Evolutionary conservation across 1,140 invertebrate genomes (phyloP).

Genomic region (Oscheius sp.): DNA sequence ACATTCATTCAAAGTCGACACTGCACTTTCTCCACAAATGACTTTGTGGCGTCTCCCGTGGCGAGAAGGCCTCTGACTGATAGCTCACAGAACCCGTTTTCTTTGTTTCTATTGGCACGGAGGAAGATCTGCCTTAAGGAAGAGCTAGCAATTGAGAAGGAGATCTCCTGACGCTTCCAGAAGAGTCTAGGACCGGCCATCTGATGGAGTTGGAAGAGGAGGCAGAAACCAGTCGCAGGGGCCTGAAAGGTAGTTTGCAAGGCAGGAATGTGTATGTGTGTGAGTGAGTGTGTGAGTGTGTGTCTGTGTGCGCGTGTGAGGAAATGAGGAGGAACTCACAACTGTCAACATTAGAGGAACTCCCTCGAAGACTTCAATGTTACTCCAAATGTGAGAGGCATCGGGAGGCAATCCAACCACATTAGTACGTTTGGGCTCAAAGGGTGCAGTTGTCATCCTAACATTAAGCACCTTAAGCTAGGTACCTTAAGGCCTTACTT

Average conservation of each 20-base stretch:
- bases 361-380: background rate
- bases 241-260: background rate
- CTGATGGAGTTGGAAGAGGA: background rate
- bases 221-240: background rate
- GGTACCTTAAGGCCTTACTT: background rate
- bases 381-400: background rate
- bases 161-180: slow-evolving; percentile 3
- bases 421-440: background rate
- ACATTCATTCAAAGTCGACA: background rate
- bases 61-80: background rate
- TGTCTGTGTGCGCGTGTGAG: no score
- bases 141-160: background rate
- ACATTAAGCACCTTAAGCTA: background rate
- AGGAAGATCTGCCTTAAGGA: background rate
- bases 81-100: background rate
- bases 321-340: no score
- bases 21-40: background rate
- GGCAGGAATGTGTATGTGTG: background rate
- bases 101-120: background rate
- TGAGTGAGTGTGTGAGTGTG: no score
- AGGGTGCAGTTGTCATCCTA: background rate
- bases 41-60: background rate
- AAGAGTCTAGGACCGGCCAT: background rate
- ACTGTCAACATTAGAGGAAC: background rate
- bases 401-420: background rate